Evolutionary conservation across 2,888 invertebrate species (phyloP), one percentile per base, ranked within the genome.

Genomic region (Hirtodrosophila confusa): DNA sequence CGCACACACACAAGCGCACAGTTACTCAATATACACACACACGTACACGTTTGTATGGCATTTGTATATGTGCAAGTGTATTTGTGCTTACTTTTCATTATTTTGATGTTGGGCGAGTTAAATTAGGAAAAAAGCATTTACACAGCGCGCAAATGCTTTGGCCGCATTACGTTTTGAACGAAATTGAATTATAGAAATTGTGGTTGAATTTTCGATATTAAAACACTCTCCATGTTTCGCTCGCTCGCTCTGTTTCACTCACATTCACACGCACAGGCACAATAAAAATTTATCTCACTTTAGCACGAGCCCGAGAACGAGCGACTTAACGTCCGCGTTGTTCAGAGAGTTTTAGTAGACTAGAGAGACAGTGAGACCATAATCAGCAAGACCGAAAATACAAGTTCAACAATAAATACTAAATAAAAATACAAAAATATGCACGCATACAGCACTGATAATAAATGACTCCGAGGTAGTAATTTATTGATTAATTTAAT

Each of bases 151-250:
- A 65, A 74, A 61, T 66, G 71, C 71, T 75, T 66, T 48, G 55
- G 39, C 62, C 71, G 55, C 74, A 71, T 66, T 63, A 58, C 45
- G 49, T 44, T 63, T 54, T 49, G 11, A 23, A 53, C 70, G 53
- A 56, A 60, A 57, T 43, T 33, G 62, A 71, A 70, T 71, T 77
- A 66, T 74, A 67, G 69, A 82, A 82, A 75, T 69, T 78, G 68
- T 69, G 62, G 58, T 71, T 64, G 57, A 55, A 68, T 60, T 72
- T 76, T 53, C 43, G 67, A 71, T 68, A 57, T 43, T 69, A 69
- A 75, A 64, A 75, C 82, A 75, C 75, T 78, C 69, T 82, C 82
- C 80, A 85, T 80, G 64, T 58, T 75, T 73, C 66, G 60, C 61
- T 66, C 61, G 58, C 65, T 73, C 57, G 66, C 63, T 66, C 53